Conservation (phyloP, 2,888 invertebrate species). For the Agrotis puta region DNA sequence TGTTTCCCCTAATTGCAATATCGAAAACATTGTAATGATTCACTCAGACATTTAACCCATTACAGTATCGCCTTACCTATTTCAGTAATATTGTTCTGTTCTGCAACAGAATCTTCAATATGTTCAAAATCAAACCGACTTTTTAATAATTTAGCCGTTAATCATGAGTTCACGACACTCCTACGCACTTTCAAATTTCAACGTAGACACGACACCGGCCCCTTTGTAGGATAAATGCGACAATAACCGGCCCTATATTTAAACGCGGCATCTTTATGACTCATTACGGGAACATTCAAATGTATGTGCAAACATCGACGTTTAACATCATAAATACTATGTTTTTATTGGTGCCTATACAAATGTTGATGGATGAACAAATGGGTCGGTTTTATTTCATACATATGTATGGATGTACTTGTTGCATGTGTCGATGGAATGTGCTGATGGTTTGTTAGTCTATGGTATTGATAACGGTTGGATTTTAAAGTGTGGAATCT, state of each 20-base stretch:
- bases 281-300: constrained; percentile 74
- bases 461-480: constrained; percentile 9
- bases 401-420: constrained; percentile 37
- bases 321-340: constrained; percentile 73
- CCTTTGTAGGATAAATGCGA: constrained; percentile 69
- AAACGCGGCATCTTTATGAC: constrained; percentile 77
- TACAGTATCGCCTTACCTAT: too few species aligned
- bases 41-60: too few species aligned
- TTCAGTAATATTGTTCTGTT: background rate
- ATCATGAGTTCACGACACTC: constrained; percentile 34
- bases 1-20: too few species aligned
- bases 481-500: constrained; percentile 3
- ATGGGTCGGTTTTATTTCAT: constrained; percentile 62
- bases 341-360: constrained; percentile 79
- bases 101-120: background rate
- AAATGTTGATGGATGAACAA: constrained; percentile 75
- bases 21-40: too few species aligned
- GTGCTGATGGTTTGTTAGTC: constrained; percentile 13
- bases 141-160: constrained; percentile 27
- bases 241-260: constrained; percentile 69
- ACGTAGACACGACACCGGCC: constrained; percentile 29
- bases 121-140: constrained; percentile 23
- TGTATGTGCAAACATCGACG: constrained; percentile 80
- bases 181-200: constrained; percentile 40
- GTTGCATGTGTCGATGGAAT: constrained; percentile 35